A percentile compares a stretch with the other conserved stretches of the same genome.
phyloP scores from a whole-genome alignment of 1,140 invertebrate genomes.

The Rhopalosiphum maidis region DNA sequence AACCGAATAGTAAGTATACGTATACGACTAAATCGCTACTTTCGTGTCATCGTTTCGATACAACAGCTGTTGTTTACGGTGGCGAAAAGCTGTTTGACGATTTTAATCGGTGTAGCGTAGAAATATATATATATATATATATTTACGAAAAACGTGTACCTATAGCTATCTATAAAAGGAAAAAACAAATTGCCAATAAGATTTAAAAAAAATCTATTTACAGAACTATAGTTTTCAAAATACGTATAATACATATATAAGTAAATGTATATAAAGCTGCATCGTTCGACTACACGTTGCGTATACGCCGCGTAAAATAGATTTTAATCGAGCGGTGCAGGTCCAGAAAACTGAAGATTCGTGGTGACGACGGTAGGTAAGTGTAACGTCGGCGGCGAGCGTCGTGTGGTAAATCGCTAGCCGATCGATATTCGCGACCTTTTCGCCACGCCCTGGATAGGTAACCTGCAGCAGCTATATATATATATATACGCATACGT shows the following conservation, averaged over 20 bases:
- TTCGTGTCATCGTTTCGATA: background rate
- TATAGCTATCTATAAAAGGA: background rate
- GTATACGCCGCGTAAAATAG: background rate
- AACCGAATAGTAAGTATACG: background rate
- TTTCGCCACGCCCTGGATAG: constrained; percentile 49
- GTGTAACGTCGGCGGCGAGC: background rate
- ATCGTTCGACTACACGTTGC: background rate
- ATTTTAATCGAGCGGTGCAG: background rate
- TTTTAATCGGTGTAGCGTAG: background rate
- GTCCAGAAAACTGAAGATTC: constrained; percentile 23
- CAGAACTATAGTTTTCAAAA: background rate
- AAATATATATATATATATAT: too few relatives aligned
- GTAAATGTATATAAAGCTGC: background rate
- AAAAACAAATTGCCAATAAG: background rate
- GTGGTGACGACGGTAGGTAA: background rate
- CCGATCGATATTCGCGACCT: constrained; percentile 55
- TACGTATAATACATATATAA: too few relatives aligned
- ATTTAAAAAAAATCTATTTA: background rate
- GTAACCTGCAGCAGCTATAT: background rate
- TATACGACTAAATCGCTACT: background rate
- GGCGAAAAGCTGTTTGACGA: background rate
- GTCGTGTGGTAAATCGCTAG: constrained; percentile 47
- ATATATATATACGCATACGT: background rate
- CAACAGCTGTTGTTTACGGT: background rate
- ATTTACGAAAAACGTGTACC: background rate